phyloP scores from a whole-genome alignment of 2,113 vertebrate genomes.

The Microtus ochrogaster region DNA sequence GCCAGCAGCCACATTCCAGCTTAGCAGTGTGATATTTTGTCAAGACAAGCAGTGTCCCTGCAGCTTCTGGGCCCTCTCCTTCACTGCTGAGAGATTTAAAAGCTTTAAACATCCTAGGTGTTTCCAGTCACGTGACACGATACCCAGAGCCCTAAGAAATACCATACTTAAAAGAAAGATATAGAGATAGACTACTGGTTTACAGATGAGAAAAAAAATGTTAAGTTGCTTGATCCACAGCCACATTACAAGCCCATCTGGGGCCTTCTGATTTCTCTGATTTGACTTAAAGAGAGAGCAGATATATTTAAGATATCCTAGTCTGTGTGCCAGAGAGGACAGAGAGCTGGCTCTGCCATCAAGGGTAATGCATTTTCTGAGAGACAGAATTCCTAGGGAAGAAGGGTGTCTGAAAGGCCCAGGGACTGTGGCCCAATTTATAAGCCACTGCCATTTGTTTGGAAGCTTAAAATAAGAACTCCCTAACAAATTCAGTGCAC shows the following conservation, averaged over 20 bases:
- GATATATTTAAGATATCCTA: neutral
- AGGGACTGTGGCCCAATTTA: neutral
- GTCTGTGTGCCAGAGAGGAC: neutral
- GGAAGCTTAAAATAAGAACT: neutral
- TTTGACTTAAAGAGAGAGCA: neutral
- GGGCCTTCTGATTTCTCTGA: neutral
- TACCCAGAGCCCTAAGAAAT: neutral
- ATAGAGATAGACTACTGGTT: neutral
- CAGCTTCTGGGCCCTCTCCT: conserved; percentile 18
- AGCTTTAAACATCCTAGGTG: neutral
- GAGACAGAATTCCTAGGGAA: neutral
- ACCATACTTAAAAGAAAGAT: neutral
- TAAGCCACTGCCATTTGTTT: neutral
- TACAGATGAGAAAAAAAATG: neutral
- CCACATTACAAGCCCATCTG: neutral
- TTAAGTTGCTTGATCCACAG: neutral
- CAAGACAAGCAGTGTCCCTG: neutral
- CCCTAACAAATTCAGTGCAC: neutral
- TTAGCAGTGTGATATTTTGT: neutral
- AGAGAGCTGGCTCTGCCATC: neutral
- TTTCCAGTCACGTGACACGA: neutral
- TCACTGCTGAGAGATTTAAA: neutral
- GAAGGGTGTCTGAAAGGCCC: neutral
- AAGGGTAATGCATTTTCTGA: neutral
- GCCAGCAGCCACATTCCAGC: neutral